phyloP scores from a whole-genome alignment of 2,888 invertebrate species.

The Zootermopsis nevadensis region DNA sequence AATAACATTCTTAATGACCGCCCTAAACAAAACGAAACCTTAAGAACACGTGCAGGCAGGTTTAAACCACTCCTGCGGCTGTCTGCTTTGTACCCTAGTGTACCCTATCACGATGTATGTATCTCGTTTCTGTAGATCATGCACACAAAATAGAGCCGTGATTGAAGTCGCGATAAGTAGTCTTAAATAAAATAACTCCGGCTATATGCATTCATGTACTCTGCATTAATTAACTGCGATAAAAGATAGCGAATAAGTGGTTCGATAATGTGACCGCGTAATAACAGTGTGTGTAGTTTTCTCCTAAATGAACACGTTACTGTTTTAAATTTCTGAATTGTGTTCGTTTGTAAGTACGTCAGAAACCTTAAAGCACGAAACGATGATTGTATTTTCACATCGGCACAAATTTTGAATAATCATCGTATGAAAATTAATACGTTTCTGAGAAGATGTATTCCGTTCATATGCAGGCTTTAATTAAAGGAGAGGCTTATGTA shows the following conservation, averaged over 20 bases:
- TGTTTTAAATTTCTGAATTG: neutral
- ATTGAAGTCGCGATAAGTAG: conserved; percentile 4
- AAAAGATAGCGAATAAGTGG: neutral
- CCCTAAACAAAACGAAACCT: too few species aligned
- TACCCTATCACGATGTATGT: neutral
- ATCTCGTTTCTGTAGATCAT: conserved; percentile 8
- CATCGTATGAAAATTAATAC: too few species aligned
- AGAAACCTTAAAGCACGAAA: neutral
- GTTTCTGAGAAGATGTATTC: too few species aligned
- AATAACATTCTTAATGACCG: too few species aligned
- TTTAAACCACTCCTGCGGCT: neutral
- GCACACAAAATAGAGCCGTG: conserved; percentile 21
- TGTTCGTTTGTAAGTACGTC: neutral
- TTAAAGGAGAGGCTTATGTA: too few species aligned
- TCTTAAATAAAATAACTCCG: neutral
- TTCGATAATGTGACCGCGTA: neutral
- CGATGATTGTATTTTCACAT: neutral
- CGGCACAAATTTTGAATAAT: too few species aligned
- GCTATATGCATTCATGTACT: neutral
- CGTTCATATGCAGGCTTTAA: too few species aligned
- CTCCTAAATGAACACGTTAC: neutral
- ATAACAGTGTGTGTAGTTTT: neutral
- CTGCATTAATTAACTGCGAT: neutral
- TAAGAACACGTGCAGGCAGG: neutral
- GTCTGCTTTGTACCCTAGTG: neutral